Conservation (phyloP, 2,888 invertebrate species). For the Cataglyphis albicans region DNA sequence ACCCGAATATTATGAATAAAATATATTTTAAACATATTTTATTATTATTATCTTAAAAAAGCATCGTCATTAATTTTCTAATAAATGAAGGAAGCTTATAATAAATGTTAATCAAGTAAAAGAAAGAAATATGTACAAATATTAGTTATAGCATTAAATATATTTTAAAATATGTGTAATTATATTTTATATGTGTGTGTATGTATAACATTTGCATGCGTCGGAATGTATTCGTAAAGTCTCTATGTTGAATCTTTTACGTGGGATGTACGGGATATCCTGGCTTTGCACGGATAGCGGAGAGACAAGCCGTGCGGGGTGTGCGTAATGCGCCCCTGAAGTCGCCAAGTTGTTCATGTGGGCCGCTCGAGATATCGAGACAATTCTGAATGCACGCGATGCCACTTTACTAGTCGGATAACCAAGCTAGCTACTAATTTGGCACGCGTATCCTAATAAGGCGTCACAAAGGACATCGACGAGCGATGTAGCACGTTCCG, state of each 20-base stretch:
- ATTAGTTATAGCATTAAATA: not conserved
- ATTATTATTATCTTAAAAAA: not conserved
- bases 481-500: slow-evolving; percentile 12
- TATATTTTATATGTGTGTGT: not conserved
- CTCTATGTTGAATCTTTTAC: slow-evolving; percentile 62
- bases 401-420: slow-evolving; percentile 66
- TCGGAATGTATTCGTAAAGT: slow-evolving; percentile 51
- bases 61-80: not conserved
- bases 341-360: slow-evolving; percentile 78
- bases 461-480: slow-evolving; percentile 50
- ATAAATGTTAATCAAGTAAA: not conserved
- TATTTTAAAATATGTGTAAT: not conserved
- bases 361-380: slow-evolving; percentile 76
- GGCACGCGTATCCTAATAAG: slow-evolving; percentile 53
- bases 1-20: not conserved
- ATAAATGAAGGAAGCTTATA: not conserved
- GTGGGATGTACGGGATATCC: slow-evolving; percentile 70
- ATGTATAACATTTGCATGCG: not conserved
- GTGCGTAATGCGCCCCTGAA: slow-evolving; percentile 75
- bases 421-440: slow-evolving; percentile 68
- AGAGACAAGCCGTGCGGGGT: slow-evolving; percentile 48
- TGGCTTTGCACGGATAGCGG: slow-evolving; percentile 23
- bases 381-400: slow-evolving; percentile 69
- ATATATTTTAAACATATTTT: slow-evolving; percentile 15
- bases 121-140: not conserved